Conservation (phyloP, 2,888 invertebrate genomes). For the Epinotia nisella region DNA sequence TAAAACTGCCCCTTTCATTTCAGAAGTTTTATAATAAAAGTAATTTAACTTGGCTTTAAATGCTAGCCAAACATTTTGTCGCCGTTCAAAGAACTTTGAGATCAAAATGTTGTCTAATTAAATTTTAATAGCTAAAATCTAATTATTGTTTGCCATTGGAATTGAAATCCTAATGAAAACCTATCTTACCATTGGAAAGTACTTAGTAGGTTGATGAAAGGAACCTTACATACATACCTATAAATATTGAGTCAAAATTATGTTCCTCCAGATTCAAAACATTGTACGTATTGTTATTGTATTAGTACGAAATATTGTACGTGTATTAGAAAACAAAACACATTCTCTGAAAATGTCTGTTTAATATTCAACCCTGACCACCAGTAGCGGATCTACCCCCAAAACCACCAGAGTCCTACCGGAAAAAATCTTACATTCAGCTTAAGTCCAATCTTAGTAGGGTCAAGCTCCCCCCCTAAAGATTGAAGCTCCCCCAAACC, state of each 20-base stretch:
- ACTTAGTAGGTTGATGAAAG: not conserved
- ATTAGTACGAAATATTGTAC: too few species aligned
- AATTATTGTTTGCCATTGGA: not conserved
- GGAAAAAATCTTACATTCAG: too few species aligned
- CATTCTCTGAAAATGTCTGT: too few species aligned
- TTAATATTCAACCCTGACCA: too few species aligned
- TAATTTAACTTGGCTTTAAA: constrained; percentile 16
- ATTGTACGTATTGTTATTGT: too few species aligned
- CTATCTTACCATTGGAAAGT: not conserved
- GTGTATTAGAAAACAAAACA: too few species aligned
- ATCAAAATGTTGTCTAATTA: not conserved
- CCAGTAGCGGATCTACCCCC: too few species aligned
- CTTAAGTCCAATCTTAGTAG: too few species aligned
- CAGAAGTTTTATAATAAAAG: not conserved
- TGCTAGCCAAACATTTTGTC: constrained; percentile 2
- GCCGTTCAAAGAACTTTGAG: not conserved
- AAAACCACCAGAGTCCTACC: too few species aligned
- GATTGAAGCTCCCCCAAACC: too few species aligned
- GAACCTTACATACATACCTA: not conserved
- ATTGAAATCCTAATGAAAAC: not conserved
- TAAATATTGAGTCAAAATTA: not conserved
- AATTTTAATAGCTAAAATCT: not conserved
- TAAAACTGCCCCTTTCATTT: not conserved
- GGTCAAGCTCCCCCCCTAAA: too few species aligned
- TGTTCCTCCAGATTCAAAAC: not conserved